Percentiles rank a stretch among this genome's conserved stretches.
Conservation (phyloP, 2,888 invertebrate species). For the Nomada lathburiana region DNA sequence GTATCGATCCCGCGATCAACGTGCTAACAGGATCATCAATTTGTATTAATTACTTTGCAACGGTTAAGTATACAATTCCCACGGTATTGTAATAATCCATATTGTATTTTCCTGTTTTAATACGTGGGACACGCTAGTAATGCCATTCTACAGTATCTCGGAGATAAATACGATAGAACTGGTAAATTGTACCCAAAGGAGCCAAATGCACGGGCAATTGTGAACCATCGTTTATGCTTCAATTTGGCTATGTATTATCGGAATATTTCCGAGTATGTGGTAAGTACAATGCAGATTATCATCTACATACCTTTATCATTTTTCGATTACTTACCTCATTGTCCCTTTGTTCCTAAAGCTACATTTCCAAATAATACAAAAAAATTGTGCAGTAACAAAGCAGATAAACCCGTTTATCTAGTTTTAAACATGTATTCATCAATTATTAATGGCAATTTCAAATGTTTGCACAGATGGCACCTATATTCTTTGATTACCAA, state of each 20-base stretch:
- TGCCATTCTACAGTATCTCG: constrained; percentile 89
- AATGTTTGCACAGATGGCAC: constrained; percentile 87
- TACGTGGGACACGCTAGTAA: constrained; percentile 84
- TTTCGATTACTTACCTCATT: too few relatives aligned
- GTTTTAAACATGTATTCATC: too few relatives aligned
- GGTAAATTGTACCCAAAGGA: constrained; percentile 90
- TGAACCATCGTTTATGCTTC: constrained; percentile 92
- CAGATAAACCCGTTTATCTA: too few relatives aligned
- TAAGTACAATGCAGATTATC: constrained; percentile 81
- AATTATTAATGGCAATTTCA: constrained; percentile 1
- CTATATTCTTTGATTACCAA: constrained; percentile 91
- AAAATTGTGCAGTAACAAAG: too few relatives aligned
- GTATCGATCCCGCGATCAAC: too few relatives aligned
- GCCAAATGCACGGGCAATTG: constrained; percentile 88
- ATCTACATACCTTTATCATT: too few relatives aligned
- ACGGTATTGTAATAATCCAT: neutral
- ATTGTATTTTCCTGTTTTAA: neutral
- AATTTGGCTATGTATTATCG: constrained; percentile 91
- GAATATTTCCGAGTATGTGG: constrained; percentile 88
- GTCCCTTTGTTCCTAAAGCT: too few relatives aligned
- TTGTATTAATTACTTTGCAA: too few relatives aligned
- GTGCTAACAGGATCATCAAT: too few relatives aligned
- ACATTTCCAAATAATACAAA: too few relatives aligned
- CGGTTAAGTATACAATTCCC: too few relatives aligned
- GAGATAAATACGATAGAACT: constrained; percentile 89